Percentiles rank a stretch among this genome's conserved stretches.
Evolutionary conservation across 2,888 invertebrate species (phyloP).

Genomic region (Drosophila colorata): DNA sequence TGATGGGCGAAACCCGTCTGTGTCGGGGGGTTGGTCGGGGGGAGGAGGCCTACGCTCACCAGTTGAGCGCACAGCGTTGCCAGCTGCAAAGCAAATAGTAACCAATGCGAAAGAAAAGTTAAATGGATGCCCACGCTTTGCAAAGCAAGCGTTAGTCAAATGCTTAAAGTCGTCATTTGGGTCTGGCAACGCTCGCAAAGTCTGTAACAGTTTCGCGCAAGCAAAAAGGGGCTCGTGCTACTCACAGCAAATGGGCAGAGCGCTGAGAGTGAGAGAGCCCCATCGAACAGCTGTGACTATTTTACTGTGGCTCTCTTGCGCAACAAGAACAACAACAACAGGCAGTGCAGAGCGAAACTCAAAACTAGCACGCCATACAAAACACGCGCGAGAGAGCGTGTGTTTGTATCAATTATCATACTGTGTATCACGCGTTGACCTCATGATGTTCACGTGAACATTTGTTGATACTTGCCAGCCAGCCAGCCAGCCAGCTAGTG

Average conservation of each 20-base stretch:
- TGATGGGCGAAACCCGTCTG: slow-evolving; percentile 57
- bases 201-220: slow-evolving; percentile 67
- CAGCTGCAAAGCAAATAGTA: slow-evolving; percentile 23
- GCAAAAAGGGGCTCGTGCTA: slow-evolving; percentile 89
- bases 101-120: not conserved
- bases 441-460: slow-evolving; percentile 91
- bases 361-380: slow-evolving; percentile 75
- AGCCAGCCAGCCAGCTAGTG: slow-evolving; percentile 21
- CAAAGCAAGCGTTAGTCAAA: slow-evolving; percentile 13
- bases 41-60: slow-evolving; percentile 35
- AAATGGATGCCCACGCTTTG: slow-evolving; percentile 2
- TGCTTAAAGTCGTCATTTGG: slow-evolving; percentile 18
- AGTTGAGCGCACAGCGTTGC: slow-evolving; percentile 41
- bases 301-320: slow-evolving; percentile 65
- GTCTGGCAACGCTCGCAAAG: slow-evolving; percentile 60
- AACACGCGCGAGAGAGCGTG: slow-evolving; percentile 53
- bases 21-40: not conserved
- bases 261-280: slow-evolving; percentile 31
- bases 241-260: slow-evolving; percentile 87
- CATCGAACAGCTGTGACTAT: slow-evolving; percentile 74
- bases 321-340: slow-evolving; percentile 66
- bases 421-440: slow-evolving; percentile 89
- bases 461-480: slow-evolving; percentile 73
- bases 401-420: slow-evolving; percentile 81
- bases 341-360: slow-evolving; percentile 31